phyloP scores from a whole-genome alignment of 2,888 invertebrate species.

The Ditylenchus weischeri region DNA sequence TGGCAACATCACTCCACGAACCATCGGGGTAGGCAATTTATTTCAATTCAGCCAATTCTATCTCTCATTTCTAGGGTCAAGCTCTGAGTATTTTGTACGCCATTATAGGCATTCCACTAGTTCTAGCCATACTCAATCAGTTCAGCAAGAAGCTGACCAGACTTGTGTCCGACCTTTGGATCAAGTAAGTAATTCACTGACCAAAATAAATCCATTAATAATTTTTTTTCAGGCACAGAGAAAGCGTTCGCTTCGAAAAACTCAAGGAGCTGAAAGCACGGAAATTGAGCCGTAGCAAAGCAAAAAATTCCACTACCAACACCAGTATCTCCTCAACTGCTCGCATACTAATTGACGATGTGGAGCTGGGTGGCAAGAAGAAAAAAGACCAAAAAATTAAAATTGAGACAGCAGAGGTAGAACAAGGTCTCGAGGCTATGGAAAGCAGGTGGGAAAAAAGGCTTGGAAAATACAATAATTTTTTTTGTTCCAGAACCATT shows the following conservation, averaged over 20 bases:
- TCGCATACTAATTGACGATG: background rate
- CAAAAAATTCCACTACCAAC: no score
- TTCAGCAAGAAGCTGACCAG: slow-evolving; percentile 61
- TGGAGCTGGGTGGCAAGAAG: background rate
- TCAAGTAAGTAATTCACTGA: slow-evolving; percentile 15
- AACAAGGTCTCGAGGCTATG: slow-evolving; percentile 25
- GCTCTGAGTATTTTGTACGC: slow-evolving; percentile 87
- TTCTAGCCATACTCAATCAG: slow-evolving; percentile 86
- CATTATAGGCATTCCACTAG: slow-evolving; percentile 71
- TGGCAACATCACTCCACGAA: slow-evolving; percentile 88
- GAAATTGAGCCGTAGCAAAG: background rate
- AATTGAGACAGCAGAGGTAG: slow-evolving; percentile 19
- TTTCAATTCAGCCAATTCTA: no score
- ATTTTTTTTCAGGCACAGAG: slow-evolving; percentile 22
- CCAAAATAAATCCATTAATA: no score
- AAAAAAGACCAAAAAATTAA: background rate
- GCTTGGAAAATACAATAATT: background rate
- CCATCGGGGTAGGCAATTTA: slow-evolving; percentile 63
- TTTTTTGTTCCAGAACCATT: slow-evolving; percentile 44
- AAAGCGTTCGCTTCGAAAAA: slow-evolving; percentile 17
- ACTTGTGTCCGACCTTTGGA: slow-evolving; percentile 23
- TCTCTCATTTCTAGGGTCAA: slow-evolving; percentile 65
- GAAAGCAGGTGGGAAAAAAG: slow-evolving; percentile 34
- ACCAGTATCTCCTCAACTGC: no score
- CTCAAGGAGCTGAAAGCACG: slow-evolving; percentile 14